Evolutionary conservation across 2,888 invertebrate genomes (phyloP).

Genomic region (Sinelater perroti): DNA sequence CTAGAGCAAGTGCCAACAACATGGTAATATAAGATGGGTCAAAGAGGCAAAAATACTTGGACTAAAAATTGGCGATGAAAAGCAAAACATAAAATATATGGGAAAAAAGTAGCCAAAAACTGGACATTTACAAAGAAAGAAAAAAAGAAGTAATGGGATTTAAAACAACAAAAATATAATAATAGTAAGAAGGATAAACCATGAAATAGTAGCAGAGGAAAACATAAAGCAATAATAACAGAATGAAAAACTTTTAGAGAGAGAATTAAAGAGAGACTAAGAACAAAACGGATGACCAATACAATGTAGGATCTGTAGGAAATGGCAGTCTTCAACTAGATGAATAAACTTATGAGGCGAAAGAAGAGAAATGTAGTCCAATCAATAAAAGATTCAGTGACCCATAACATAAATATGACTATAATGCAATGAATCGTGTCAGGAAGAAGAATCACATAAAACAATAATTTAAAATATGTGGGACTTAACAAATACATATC

Average conservation of each 20-base stretch:
- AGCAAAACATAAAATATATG: neutral
- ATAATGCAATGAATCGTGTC: no score
- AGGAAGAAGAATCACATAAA: no score
- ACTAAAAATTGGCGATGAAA: neutral
- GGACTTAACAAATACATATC: no score
- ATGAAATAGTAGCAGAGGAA: neutral
- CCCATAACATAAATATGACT: no score
- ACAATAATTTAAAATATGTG: no score
- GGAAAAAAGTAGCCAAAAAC: neutral
- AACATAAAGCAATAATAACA: neutral
- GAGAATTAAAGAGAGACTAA: neutral
- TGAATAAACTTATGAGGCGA: no score
- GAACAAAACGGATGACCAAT: neutral
- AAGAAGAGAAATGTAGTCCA: no score
- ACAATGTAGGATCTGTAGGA: neutral
- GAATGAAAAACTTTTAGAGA: neutral
- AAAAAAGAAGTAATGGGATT: neutral
- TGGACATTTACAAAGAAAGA: slow-evolving; percentile 1
- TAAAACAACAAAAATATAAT: neutral
- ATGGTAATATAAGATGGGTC: neutral
- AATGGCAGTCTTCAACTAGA: no score
- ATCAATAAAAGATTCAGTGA: no score
- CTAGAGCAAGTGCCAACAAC: neutral
- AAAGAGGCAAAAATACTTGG: neutral
- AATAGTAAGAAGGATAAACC: neutral